Evolutionary conservation across 2,113 vertebrate genomes (phyloP), one percentile per base, ranked within the genome.

Genomic region (Henicopernis longicauda): DNA sequence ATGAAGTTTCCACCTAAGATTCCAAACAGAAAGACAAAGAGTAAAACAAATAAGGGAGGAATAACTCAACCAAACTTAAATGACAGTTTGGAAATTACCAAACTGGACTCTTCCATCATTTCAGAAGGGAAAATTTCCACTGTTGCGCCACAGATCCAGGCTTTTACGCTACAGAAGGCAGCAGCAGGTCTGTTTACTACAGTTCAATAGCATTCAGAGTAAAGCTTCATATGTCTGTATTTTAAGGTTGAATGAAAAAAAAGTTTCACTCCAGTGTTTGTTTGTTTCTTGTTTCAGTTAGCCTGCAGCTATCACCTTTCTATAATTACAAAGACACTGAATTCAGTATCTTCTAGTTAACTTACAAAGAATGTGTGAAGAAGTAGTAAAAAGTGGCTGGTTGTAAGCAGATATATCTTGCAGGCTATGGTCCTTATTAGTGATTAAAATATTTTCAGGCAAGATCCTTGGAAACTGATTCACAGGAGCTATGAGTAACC

Each of bases 1-100:
- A 99, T 99, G 99, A 99, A 99, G 98, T 99, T 99, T 97, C 99
- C 99, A 16, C 99, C 99, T 20, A 99, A 99, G 98, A 99, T 99
- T 86, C 99, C 99, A 45, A 99, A 99, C 97, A 98, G 99, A 84
- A 99, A 99, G 98, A 99, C 99, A 26, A 99, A 99, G 98, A 99
- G 99, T 96, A 99, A 99, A 98, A 99, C 98, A 27, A 99, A 98
- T 59, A 99, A 99, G 97, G 99, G 99, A 77, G 98, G 99, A 78
- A 99, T 99, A 97, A 98, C 98, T 73, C 98, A 99, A 86, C 98
- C 99, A 96, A 99, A 99, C 96, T 98, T 99, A 95, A 99, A 99
- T 67, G 99, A 99, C 74, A 99, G 99, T 94, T 98, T 99, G 94
- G 99, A 99, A 98, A 99, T 99, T 90, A 99, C 99, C 93, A 99